Evolutionary conservation across 1,140 invertebrate species (phyloP), one percentile per base, ranked within the genome.

Genomic region (Listronotus oregonensis): DNA sequence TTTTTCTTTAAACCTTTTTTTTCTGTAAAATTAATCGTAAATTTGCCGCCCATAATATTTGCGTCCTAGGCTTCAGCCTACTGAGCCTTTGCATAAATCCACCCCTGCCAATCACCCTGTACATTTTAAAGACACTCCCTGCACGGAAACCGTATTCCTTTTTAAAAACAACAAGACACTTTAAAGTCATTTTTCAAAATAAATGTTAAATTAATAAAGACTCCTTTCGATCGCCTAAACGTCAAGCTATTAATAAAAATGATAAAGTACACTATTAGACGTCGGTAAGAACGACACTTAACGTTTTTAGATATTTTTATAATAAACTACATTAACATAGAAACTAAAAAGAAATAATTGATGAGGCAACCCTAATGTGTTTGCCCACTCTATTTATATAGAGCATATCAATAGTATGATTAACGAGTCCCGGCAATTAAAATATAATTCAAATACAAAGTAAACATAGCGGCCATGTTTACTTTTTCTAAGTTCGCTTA

Each of bases 391-490:
- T 61, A 61, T 61, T 61, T 51, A 59, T 17, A 59, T 49, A 59
- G 57, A 59, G 57, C 57, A 59, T 59, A 59, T 59, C 57, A 59
- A 59, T 59, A 59, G 57, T 59, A 59, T 59, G 57, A 59, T 59
- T 59, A 59, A 59, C 57, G 57, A 59, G 57, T 59, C 27, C 31
- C 14, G 43, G 57, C 57, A 59, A 59, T 59, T 59, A 59, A 59
- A 59, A 59, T 49, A 59, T 59, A 59, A 59, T 59, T 43, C 34
- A 31, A 51, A 51, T 27, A 32, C 15, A 9, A 18, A 21, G 15
- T 32, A 21, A 27, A 27, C 21, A 27, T 5, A 5, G 1, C 21
- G 5, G 21, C 5, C 21, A 18, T 51, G 49, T 51, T 51, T 51
- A 18, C 27, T 31, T 51, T 32, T 32, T 31, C 49, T 51, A 51